phyloP scores from a whole-genome alignment of 2,797 vertebrate genomes.

The Gymnocypris eckloni region DNA sequence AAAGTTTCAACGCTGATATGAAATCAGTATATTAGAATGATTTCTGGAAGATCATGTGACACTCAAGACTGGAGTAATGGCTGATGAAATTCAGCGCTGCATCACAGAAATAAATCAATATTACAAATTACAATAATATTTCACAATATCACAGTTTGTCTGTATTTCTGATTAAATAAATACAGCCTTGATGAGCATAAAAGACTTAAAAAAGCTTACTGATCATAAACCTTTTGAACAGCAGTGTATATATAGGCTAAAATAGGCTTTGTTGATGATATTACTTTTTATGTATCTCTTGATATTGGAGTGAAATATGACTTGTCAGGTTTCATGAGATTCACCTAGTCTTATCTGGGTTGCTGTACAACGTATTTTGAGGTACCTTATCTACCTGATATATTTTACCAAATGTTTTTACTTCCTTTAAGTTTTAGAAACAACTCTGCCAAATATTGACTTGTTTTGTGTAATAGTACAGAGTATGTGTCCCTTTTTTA shows the following conservation, averaged over 20 bases:
- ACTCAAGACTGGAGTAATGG: neutral
- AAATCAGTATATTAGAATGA: too few species aligned
- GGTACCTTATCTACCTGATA: neutral
- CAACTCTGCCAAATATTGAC: conserved; percentile 44
- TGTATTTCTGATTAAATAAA: neutral
- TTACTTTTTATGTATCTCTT: neutral
- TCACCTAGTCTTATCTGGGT: neutral
- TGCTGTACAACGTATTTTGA: neutral
- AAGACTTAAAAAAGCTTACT: neutral
- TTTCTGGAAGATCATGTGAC: neutral
- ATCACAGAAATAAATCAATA: too few species aligned
- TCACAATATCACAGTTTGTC: too few species aligned
- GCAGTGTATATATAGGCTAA: neutral
- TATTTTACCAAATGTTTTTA: conserved; percentile 22
- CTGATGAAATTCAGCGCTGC: too few species aligned
- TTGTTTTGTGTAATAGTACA: neutral
- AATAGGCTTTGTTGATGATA: neutral
- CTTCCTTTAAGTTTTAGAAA: too few species aligned
- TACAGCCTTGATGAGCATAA: neutral
- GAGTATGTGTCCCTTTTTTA: neutral
- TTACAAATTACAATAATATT: too few species aligned
- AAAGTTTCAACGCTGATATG: too few species aligned
- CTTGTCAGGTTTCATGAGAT: neutral
- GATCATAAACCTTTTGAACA: neutral
- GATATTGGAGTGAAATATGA: conserved; percentile 13